phyloP scores from a whole-genome alignment of 2,888 invertebrate genomes.

The Machimus rusticus region DNA sequence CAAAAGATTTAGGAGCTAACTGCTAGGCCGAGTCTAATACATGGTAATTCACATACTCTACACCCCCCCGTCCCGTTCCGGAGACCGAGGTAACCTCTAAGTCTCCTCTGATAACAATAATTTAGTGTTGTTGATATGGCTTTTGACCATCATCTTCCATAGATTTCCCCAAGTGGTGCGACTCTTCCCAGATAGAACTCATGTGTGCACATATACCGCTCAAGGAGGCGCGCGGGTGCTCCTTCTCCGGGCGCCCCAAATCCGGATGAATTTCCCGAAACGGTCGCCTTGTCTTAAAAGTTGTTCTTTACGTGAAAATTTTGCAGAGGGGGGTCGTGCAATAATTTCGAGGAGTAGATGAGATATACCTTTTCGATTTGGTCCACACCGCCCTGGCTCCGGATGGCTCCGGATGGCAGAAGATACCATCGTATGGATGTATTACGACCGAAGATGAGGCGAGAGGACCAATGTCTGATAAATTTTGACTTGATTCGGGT shows the following conservation, averaged over 20 bases:
- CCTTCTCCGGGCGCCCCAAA: background rate
- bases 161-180: constrained; percentile 57
- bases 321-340: constrained; percentile 32
- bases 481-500: constrained; percentile 38
- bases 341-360: constrained; percentile 33
- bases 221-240: background rate
- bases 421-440: constrained; percentile 37
- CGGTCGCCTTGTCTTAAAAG: constrained; percentile 39
- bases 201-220: constrained; percentile 27
- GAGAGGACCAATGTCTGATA: constrained; percentile 31
- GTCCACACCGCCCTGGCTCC: background rate
- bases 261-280: constrained; percentile 40
- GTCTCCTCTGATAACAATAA: constrained; percentile 64
- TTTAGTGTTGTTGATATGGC: constrained; percentile 65
- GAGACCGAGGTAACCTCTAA: constrained; percentile 21
- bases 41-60: constrained; percentile 34
- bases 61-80: background rate
- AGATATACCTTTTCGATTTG: constrained; percentile 35
- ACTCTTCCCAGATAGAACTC: constrained; percentile 32
- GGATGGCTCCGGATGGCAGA: background rate
- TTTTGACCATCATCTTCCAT: constrained; percentile 64
- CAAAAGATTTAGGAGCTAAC: constrained; percentile 40
- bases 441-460: constrained; percentile 30
- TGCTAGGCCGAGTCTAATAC: constrained; percentile 39
- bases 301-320: constrained; percentile 41